Evolutionary conservation across 92 coral and sea anemone species (phyloP), one percentile per base, ranked within the genome.

Genomic region (Phymanthus crucifer): DNA sequence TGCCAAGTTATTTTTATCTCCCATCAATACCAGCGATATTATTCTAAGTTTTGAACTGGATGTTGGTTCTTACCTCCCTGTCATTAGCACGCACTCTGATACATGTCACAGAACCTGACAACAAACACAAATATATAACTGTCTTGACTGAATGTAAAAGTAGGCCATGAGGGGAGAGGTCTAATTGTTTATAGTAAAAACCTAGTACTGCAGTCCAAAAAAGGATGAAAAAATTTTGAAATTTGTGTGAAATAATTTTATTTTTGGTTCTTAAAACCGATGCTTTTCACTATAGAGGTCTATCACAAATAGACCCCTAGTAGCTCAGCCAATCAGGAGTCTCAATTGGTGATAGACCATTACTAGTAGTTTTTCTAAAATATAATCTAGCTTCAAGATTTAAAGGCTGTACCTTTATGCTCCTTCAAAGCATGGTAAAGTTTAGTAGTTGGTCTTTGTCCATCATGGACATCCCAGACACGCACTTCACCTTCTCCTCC

Each of bases 401-500:
- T 38, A 38, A 1, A n/a, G 27, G 38, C 23, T 47, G 58, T 90
- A 95, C 99, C 99, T 91, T 89, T 95, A 70, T 95, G 99, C 66
- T 95, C 99, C 71, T 95, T 95, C 91, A 95, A 82, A 34, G 95
- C 89, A 76, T 72, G 90, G 35, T 66, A 47, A 27, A 93, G 85
- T 67, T 12, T 79, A 75, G 72, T 64, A 35, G 43, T 18, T 10
- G 75, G 70, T 14, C 67, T 43, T 3, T 40, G 52, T 47, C 70
- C 75, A 1, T 61, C 68, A 27, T 18, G 2, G 64, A 89, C 61
- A 18, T 40, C 48, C 99, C 99, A 95, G n/a, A 93, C 93, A 56
- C 99, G 97, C 17, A 95, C 99, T 68, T 95, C 93, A 37, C 99
- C 99, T 84, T 95, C 99, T 73, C 99, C 99, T 88, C 99, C 99